Evolutionary conservation across 2,797 vertebrate species (phyloP).

Genomic region (Leptodactylus fallax): DNA sequence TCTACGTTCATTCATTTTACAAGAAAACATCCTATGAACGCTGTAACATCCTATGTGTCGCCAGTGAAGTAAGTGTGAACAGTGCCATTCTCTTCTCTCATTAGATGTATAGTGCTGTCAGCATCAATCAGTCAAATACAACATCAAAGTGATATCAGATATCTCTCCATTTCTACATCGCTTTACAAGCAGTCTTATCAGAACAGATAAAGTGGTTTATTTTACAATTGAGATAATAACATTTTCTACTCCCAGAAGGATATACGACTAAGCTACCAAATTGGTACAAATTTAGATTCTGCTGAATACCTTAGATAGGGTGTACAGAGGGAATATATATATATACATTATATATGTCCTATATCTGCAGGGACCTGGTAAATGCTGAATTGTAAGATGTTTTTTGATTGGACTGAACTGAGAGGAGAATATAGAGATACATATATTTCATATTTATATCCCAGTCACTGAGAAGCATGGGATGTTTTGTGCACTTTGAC

Average conservation of each 20-base stretch:
- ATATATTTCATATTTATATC: no score
- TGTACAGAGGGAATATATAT: background rate
- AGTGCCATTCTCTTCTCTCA: conserved; percentile 32
- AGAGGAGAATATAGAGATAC: no score
- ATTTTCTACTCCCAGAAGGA: conserved; percentile 8
- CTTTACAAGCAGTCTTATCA: conserved; percentile 57
- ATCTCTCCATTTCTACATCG: conserved; percentile 49
- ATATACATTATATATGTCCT: background rate
- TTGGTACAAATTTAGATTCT: conserved; percentile 5
- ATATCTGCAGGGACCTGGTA: no score
- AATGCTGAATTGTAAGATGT: no score
- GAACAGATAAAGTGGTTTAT: conserved; percentile 50
- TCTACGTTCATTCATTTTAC: background rate
- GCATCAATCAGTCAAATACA: conserved; percentile 52
- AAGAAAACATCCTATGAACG: background rate
- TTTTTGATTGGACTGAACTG: background rate
- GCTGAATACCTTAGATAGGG: background rate
- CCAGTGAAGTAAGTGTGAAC: conserved; percentile 15
- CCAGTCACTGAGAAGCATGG: no score
- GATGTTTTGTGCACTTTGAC: no score
- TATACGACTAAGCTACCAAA: conserved; percentile 8
- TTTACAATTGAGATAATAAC: conserved; percentile 56
- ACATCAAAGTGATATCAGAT: conserved; percentile 56
- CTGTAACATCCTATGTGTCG: background rate
- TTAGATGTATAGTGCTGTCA: conserved; percentile 35